These are phyloP conservation scores for Cecidostiba fungosa DNA, from an alignment of 2,888 invertebrate species.

Conservation along the genomic window DNA sequence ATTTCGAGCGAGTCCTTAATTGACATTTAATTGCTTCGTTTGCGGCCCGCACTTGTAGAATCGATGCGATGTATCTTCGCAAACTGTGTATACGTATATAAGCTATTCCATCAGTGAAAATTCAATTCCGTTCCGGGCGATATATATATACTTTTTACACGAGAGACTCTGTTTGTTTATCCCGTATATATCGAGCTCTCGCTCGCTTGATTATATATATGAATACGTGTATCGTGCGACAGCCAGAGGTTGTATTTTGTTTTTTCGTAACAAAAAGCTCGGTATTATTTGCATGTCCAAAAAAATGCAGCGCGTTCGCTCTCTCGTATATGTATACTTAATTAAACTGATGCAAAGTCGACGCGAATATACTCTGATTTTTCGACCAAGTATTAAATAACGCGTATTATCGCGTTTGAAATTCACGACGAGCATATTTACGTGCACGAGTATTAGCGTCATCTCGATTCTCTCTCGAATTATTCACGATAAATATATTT, in stretches of 20 bases:
- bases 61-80: too few relatives aligned
- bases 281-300: neutral
- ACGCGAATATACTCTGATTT: neutral
- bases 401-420: neutral
- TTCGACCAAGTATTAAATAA: conserved; percentile 3
- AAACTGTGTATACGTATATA: too few relatives aligned
- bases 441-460: neutral
- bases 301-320: neutral
- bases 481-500: conserved; percentile 51
- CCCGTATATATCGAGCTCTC: too few relatives aligned
- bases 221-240: too few relatives aligned
- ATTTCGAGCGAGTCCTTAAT: neutral
- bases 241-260: too few relatives aligned
- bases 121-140: too few relatives aligned
- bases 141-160: too few relatives aligned
- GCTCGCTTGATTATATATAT: too few relatives aligned
- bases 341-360: conserved; percentile 10
- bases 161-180: too few relatives aligned
- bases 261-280: neutral
- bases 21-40: neutral
- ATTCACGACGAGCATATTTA: neutral
- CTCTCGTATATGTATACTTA: neutral
- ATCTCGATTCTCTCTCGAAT: conserved; percentile 17
- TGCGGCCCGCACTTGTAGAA: too few relatives aligned
- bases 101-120: too few relatives aligned